Evolutionary conservation across 2,888 invertebrate genomes (phyloP).

Genomic region (Idaea biselata): DNA sequence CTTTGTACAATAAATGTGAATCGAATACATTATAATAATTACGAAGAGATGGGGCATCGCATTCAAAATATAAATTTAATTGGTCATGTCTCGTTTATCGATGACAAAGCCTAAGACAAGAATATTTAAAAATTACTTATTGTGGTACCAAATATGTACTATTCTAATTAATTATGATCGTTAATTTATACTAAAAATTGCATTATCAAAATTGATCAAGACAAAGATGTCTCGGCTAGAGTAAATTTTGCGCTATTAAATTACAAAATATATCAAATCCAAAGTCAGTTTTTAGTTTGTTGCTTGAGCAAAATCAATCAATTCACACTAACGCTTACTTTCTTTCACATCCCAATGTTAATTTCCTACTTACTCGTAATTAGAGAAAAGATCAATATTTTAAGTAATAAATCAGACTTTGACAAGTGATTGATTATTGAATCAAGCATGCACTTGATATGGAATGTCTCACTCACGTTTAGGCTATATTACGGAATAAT

Average conservation of each 20-base stretch:
- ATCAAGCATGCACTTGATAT: constrained; percentile 61
- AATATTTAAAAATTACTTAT: background rate
- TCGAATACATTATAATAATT: background rate
- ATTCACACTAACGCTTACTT: background rate
- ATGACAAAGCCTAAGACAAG: too few species aligned
- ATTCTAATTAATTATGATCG: background rate
- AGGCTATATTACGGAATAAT: constrained; percentile 60
- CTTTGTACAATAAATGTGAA: too few species aligned
- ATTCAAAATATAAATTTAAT: background rate
- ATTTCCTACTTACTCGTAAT: background rate
- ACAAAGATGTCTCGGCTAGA: background rate
- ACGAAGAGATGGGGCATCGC: background rate
- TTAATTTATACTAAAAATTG: background rate
- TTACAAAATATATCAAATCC: background rate
- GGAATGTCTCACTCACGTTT: constrained; percentile 77
- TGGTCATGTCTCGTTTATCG: background rate
- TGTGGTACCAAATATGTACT: background rate
- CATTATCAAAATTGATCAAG: background rate
- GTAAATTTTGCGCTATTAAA: background rate
- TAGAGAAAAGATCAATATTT: constrained; percentile 1
- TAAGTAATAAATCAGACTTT: constrained; percentile 5
- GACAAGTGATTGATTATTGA: background rate
- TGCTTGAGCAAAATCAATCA: constrained; percentile 6
- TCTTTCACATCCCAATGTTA: constrained; percentile 4
- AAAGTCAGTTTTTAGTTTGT: constrained; percentile 18